phyloP scores from a whole-genome alignment of 2,797 vertebrate genomes.

The Triplophysa yarkandensis region DNA sequence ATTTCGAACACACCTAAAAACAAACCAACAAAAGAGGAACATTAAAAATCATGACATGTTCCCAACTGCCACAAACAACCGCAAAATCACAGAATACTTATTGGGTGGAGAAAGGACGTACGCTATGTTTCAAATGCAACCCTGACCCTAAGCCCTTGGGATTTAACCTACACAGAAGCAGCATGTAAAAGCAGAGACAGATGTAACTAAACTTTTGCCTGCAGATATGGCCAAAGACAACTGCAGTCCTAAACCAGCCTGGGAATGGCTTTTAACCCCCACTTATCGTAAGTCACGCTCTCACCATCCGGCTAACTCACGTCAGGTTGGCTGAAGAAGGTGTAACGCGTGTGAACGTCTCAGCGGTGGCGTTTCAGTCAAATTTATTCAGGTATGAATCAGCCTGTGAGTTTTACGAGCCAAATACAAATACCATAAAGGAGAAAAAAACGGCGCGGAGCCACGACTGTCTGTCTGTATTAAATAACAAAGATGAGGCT shows the following conservation, averaged over 20 bases:
- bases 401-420: constrained; percentile 3
- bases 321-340: neutral
- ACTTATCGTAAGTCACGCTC: neutral
- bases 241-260: neutral
- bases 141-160: neutral
- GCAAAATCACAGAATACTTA: neutral
- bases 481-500: constrained; percentile 38
- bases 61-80: neutral
- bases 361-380: neutral
- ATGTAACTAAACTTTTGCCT: neutral
- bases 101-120: neutral
- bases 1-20: constrained; percentile 10
- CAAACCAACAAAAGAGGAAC: neutral
- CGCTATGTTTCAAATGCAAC: neutral
- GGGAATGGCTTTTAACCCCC: neutral
- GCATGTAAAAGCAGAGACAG: neutral
- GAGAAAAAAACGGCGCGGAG: constrained; percentile 17
- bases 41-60: neutral
- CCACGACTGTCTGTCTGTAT: constrained; percentile 24
- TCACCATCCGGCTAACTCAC: neutral
- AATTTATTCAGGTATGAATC: constrained; percentile 16
- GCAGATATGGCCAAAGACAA: constrained; percentile 6
- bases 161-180: neutral
- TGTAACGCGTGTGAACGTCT: neutral
- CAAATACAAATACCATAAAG: constrained; percentile 8